Evolutionary conservation across 2,797 vertebrate species (phyloP).

Genomic region (Chrosomus eos): DNA sequence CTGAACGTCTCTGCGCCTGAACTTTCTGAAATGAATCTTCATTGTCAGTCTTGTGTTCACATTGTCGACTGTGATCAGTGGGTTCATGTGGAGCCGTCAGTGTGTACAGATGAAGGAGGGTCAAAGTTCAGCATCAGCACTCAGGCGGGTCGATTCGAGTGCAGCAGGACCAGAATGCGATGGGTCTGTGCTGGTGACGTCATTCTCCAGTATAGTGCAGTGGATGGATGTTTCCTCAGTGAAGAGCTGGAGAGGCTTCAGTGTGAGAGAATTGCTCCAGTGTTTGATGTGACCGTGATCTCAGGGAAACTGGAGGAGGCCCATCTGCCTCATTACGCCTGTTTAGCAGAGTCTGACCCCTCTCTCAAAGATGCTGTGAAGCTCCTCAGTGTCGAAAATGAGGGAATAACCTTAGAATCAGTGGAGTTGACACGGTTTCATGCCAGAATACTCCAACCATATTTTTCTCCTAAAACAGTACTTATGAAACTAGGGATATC

Average conservation of each 20-base stretch:
- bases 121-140: constrained; percentile 22
- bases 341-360: constrained; percentile 30
- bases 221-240: not conserved
- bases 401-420: no score
- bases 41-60: constrained; percentile 20
- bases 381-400: no score
- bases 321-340: not conserved
- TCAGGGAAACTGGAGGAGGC: constrained; percentile 11
- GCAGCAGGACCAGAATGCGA: constrained; percentile 23
- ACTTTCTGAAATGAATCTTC: not conserved
- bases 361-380: constrained; percentile 1
- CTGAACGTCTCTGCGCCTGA: not conserved
- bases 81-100: not conserved
- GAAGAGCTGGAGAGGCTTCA: constrained; percentile 10
- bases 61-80: not conserved
- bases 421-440: no score
- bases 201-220: constrained; percentile 6
- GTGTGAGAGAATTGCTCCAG: constrained; percentile 24
- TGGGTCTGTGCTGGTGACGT: constrained; percentile 18
- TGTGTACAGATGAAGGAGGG: constrained; percentile 9
- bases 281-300: constrained; percentile 5
- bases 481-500: not conserved
- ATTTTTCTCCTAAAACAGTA: constrained; percentile 8
- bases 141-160: constrained; percentile 7
- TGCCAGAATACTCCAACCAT: not conserved